These are phyloP conservation scores for Epsilonema sp. DNA, from an alignment of 2,888 invertebrate species.

Conservation along the genomic window DNA sequence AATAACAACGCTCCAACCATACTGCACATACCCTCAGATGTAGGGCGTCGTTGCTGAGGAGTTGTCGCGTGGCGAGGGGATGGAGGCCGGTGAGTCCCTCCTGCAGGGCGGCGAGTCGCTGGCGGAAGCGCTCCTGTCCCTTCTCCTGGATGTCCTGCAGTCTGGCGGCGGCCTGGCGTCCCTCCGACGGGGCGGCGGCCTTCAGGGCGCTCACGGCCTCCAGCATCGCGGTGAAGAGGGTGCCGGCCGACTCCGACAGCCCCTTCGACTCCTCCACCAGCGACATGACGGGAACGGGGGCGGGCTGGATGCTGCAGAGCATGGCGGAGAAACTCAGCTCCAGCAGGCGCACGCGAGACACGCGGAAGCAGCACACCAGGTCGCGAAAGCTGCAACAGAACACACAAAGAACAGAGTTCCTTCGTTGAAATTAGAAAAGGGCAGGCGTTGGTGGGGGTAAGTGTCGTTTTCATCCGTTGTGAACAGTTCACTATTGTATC, in stretches of 20 bases:
- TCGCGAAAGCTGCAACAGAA: neutral
- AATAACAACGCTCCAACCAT: neutral
- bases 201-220: neutral
- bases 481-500: too few relatives aligned
- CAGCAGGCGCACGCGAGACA: constrained; percentile 17
- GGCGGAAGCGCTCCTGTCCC: neutral
- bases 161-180: neutral
- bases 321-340: constrained; percentile 23
- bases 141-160: neutral
- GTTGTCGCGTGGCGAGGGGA: neutral
- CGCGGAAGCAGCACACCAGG: neutral
- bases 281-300: neutral
- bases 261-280: neutral
- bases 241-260: neutral
- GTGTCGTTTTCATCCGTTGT: too few relatives aligned
- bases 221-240: neutral
- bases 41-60: constrained; percentile 9
- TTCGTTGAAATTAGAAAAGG: too few relatives aligned
- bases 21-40: constrained; percentile 8
- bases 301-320: constrained; percentile 13
- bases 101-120: neutral
- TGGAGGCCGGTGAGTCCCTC: neutral
- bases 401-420: too few relatives aligned
- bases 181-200: neutral
- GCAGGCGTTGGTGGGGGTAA: too few relatives aligned